These are phyloP conservation scores for Sylvicapra grimmia DNA, from an alignment of 2,113 vertebrate species.

Conservation along the genomic window DNA sequence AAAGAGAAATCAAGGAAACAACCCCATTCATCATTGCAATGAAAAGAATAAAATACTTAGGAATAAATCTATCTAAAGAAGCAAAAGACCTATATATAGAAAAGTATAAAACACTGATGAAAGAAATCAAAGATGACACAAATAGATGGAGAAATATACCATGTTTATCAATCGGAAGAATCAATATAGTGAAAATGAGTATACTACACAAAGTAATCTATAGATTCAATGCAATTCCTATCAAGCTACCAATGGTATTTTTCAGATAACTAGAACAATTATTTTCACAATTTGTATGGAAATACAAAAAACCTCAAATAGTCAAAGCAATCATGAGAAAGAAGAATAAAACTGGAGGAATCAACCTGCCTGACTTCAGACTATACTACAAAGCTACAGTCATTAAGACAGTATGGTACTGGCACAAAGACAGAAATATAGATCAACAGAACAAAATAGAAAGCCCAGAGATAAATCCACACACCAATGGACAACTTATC, in stretches of 20 bases:
- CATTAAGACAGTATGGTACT: background rate
- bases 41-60: too few species aligned
- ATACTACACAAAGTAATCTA: background rate
- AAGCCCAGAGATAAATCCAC: background rate
- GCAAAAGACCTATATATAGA: too few species aligned
- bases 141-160: too few species aligned
- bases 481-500: background rate
- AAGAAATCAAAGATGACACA: too few species aligned
- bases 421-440: background rate
- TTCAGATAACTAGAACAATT: background rate
- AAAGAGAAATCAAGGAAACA: too few species aligned
- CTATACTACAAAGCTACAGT: background rate
- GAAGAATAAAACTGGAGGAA: background rate
- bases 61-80: too few species aligned
- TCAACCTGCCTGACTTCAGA: background rate
- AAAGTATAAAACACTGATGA: too few species aligned
- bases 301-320: background rate
- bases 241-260: background rate
- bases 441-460: background rate
- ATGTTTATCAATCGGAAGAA: background rate
- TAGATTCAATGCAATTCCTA: background rate
- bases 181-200: background rate
- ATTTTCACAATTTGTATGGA: background rate
- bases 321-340: background rate
- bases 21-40: too few species aligned